Conservation (phyloP, 2,797 vertebrate genomes). For the Heteromormyrus szaboi region DNA sequence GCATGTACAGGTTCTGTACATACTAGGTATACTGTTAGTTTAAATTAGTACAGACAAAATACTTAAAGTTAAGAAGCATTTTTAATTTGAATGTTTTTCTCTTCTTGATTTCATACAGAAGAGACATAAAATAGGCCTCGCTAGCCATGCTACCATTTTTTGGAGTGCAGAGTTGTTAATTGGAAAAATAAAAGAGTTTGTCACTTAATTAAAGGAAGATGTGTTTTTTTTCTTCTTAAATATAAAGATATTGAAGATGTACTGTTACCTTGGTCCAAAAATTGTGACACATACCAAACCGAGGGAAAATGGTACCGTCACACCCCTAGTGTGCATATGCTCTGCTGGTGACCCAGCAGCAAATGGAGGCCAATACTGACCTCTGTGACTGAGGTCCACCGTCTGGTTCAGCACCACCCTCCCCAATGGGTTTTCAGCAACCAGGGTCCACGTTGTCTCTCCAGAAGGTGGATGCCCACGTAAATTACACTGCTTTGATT, state of each 20-base stretch:
- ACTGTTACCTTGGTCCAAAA: neutral
- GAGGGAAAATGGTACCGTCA: neutral
- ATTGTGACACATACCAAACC: neutral
- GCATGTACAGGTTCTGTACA: neutral
- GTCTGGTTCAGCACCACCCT: constrained; percentile 36
- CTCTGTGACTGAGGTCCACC: constrained; percentile 49
- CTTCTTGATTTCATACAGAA: neutral
- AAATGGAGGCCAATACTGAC: constrained; percentile 33
- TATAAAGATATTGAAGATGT: neutral
- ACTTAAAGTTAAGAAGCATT: neutral
- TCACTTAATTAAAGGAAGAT: neutral
- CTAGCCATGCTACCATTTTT: neutral
- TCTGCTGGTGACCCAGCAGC: neutral
- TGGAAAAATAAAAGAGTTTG: neutral
- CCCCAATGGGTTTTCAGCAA: constrained; percentile 39
- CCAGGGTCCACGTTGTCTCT: constrained; percentile 49
- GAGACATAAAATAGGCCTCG: neutral
- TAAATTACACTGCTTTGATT: constrained; percentile 23
- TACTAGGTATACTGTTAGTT: neutral
- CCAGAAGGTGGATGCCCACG: neutral
- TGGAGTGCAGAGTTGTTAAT: neutral
- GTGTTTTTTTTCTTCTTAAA: neutral
- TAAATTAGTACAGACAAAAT: neutral
- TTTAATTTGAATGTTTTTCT: neutral
- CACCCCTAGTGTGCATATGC: neutral